Evolutionary conservation across 2,888 invertebrate genomes (phyloP), one percentile per base, ranked within the genome.

Genomic region (Ypsolopha scabrella): DNA sequence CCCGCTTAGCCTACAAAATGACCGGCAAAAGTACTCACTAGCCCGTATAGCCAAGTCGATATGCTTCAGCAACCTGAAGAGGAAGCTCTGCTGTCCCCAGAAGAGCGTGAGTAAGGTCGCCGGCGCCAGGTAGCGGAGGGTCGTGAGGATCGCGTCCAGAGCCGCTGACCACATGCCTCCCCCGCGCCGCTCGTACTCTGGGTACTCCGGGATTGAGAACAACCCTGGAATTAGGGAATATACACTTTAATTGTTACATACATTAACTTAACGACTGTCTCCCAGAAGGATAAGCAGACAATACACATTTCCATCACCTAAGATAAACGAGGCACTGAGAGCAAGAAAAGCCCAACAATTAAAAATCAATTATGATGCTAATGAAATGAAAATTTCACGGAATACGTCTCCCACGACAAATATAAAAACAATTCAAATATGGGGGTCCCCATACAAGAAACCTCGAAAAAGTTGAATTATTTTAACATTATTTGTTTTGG

Each of bases 111-210:
- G 74, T 36, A 89, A 71, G 7, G 89, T 88, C 43, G 89, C 79
- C 56, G 89, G 89, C 57, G 89, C 80, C 56, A 89, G 70, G 65
- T 89, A 79, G 62, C 88, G 87, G 57, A 89, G 74, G 58, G 88
- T 85, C 55, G 88, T 85, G 60, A 86, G 59, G 55, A 87, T 70
- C 48, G 75, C 75, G 60, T 81, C 75, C 51, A 86, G 62, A 53
- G 80, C 81, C 55, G 78, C 66, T 55, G 86, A 78, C 87, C 83
- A 87, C 87, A 87, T 87, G 68, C 86, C 86, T 65, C 67, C 76
- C 36, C 14, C 36, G 61, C 67, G 63, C 57, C 60, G 60, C 69
- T 80, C 82, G 62, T 68, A 62, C 61, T 85, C 85, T 7, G 85
- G 85, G 58, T 77, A 79, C 63, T 86, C 86, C 50, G 86, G 85